Percentiles rank a stretch among this genome's conserved stretches.
phyloP scores from a whole-genome alignment of 2,113 vertebrate species.

The Centrocercus urophasianus region DNA sequence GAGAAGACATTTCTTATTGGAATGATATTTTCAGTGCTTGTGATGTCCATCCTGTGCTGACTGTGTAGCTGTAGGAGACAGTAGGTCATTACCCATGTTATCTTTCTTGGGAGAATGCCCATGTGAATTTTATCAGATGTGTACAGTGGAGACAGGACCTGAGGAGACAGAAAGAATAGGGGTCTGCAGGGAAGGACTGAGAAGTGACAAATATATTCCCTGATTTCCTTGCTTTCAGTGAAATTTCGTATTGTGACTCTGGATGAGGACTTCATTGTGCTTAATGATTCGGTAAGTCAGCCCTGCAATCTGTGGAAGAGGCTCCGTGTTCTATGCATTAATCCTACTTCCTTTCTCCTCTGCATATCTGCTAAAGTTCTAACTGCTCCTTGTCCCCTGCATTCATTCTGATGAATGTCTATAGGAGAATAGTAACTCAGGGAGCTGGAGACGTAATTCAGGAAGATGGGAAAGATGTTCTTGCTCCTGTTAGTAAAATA shows the following conservation, averaged over 20 bases:
- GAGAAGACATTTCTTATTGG: neutral
- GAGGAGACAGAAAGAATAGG: neutral
- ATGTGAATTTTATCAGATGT: neutral
- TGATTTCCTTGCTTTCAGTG: slow-evolving; percentile 43
- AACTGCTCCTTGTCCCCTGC: neutral
- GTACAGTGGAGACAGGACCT: neutral
- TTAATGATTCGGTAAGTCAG: slow-evolving; percentile 30
- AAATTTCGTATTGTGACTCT: slow-evolving; percentile 64
- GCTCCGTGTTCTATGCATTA: neutral
- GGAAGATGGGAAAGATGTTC: neutral
- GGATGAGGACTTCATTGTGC: slow-evolving; percentile 45
- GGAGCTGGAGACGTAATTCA: neutral
- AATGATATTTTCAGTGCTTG: neutral
- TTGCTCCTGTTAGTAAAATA: neutral
- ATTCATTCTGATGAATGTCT: neutral
- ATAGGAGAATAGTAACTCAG: neutral
- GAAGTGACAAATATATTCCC: neutral
- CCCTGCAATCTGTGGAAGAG: neutral
- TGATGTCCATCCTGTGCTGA: neutral
- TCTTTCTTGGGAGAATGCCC: neutral
- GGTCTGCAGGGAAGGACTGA: neutral
- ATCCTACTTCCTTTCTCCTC: neutral
- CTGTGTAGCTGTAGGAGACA: neutral
- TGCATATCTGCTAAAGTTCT: neutral
- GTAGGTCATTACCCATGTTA: too few species aligned